A percentile compares a stretch with the other conserved stretches of the same genome.
These are phyloP conservation scores for Neosilurus mollespiculum DNA, from an alignment of 2,797 vertebrate species.

Conservation along the genomic window DNA sequence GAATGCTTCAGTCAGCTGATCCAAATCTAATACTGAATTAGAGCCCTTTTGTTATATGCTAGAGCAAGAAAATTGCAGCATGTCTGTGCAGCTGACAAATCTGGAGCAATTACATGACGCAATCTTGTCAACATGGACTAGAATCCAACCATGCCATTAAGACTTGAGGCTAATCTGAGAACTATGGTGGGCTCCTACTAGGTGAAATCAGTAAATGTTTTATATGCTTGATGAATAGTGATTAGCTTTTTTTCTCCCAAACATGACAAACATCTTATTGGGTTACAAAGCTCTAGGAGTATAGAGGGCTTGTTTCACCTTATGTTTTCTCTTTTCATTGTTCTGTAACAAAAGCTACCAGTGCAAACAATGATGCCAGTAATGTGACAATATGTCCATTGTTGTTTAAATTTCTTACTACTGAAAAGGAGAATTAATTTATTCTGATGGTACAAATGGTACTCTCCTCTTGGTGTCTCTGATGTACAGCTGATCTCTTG, in stretches of 20 bases:
- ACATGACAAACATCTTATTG: neutral
- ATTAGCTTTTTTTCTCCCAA: neutral
- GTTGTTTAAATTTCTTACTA: neutral
- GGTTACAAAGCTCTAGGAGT: neutral
- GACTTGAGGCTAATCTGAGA: neutral
- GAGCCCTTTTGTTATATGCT: neutral
- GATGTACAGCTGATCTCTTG: conserved; percentile 5
- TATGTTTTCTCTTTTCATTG: neutral
- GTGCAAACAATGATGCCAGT: neutral
- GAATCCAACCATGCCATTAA: neutral
- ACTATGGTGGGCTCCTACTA: neutral
- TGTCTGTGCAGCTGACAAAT: neutral
- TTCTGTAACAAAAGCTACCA: neutral
- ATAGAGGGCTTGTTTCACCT: neutral
- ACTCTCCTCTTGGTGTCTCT: neutral
- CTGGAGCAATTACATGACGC: neutral
- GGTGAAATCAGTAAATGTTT: neutral
- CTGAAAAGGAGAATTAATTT: neutral
- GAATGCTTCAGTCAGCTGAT: neutral
- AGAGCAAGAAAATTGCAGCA: neutral
- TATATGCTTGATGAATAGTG: neutral
- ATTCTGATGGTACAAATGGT: neutral
- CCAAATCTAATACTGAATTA: neutral
- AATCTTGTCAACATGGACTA: neutral
- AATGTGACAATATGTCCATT: neutral